Base-by-base conservation (phyloP, 2,888 invertebrate genomes). In the Tipula helvola region DNA sequence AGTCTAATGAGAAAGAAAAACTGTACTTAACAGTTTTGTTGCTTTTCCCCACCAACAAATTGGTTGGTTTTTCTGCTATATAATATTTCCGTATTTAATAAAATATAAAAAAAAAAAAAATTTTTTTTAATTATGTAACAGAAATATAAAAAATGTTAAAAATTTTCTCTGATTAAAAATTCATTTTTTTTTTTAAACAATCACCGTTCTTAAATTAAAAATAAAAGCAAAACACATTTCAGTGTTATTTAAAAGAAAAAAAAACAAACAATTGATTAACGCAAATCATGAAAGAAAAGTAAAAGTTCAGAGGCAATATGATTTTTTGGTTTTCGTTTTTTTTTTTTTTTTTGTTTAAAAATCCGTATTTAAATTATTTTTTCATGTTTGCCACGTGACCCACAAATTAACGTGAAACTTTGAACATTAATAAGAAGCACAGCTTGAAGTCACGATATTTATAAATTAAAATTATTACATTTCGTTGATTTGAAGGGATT, bases 391-490 rank as follows among this genome's bases (percentile, higher is more conserved):
- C 84, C 84, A 84, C 84, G 84, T 84, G 84, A 84, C 84, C 84
- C 84, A 84, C 84, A 84, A 84, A 84, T 84, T 84, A 84, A 84
- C 84, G 84, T 84, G 84, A 41, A 84, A 84, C 84, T 84, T 84
- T 84, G 39, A 84, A 84, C 84, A 84, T 84, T 84, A 84, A 84
- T 41, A 41, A 39, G 41, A 84, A 84, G 84, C 84, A 84, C 84
- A 84, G 84, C 84, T 84, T 84, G 84, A 84, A 84, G 84, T 84
- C 84, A 84, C 84, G 84, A 84, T 84, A 84, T 84, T 84, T 84
- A 39, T 84, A 84, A 84, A 84, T 84, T 84, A 84, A 84, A 84
- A 84, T 39, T 39, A 84, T 39, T 84, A 39, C 10, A 71, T 83
- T 83, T 83, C n/a, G 3, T 44, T 52, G 39, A 84, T 84, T 39